Percentiles rank a stretch among this genome's conserved stretches.
Evolutionary conservation across 2,113 vertebrate species (phyloP).

Genomic region (Dunckerocampus dactyliophorus): DNA sequence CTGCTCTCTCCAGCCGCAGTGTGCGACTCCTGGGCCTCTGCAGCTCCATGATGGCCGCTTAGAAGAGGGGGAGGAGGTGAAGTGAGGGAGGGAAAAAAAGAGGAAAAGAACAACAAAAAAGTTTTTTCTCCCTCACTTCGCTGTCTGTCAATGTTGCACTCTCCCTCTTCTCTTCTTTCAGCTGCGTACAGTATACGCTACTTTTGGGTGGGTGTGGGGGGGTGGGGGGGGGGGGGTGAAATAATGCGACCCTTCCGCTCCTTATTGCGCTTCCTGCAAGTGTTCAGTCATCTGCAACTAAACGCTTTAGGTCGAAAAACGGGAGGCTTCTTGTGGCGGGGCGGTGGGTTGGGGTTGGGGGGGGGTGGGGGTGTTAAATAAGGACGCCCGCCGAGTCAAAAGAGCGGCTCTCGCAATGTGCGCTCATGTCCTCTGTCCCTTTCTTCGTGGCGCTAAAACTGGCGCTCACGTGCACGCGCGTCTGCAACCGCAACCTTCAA

Average conservation of each 20-base stretch:
- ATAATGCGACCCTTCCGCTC: constrained; percentile 99
- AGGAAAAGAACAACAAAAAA: constrained; percentile 57
- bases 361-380: constrained; percentile 95
- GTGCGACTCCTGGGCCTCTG: constrained; percentile 81
- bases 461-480: constrained; percentile 52
- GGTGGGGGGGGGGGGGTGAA: constrained; percentile 69
- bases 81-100: constrained; percentile 18
- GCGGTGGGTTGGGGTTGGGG: too few relatives aligned
- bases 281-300: constrained; percentile 99
- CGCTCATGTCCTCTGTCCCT: constrained; percentile 82
- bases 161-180: constrained; percentile 18
- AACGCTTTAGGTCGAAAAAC: constrained; percentile 99
- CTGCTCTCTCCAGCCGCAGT: constrained; percentile 85
- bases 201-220: constrained; percentile 62
- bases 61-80: constrained; percentile 57
- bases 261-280: constrained; percentile 90
- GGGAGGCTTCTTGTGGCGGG: constrained; percentile 77
- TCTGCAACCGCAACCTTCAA: constrained; percentile 47
- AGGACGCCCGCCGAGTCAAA: constrained; percentile 86
- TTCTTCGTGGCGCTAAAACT: constrained; percentile 54
- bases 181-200: constrained; percentile 61
- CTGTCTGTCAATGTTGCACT: constrained; percentile 10
- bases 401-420: constrained; percentile 91
- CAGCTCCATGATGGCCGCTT: constrained; percentile 79
- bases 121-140: constrained; percentile 33